phyloP scores from a whole-genome alignment of 2,888 invertebrate species.

The Pheosia tremula region DNA sequence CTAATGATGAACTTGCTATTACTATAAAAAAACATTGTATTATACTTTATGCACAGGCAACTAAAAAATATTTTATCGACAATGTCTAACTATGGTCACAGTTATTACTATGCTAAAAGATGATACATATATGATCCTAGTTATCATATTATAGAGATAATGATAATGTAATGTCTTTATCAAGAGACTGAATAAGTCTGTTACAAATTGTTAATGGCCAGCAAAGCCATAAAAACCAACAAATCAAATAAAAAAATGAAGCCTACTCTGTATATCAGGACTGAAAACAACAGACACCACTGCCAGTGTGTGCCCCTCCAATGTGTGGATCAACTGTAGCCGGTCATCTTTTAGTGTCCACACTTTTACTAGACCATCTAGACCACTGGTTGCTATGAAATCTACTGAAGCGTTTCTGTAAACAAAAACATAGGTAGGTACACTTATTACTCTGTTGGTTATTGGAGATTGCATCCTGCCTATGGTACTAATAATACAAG shows the following conservation, averaged over 20 bases:
- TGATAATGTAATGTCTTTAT: too few relatives aligned
- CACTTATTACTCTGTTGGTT: too few relatives aligned
- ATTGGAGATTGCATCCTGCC: too few relatives aligned
- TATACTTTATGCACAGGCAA: background rate
- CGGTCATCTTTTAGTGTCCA: slow-evolving; percentile 90
- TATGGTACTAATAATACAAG: too few relatives aligned
- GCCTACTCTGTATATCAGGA: slow-evolving; percentile 92
- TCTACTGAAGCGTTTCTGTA: slow-evolving; percentile 85
- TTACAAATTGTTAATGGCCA: background rate
- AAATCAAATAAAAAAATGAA: too few relatives aligned
- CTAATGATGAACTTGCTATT: slow-evolving; percentile 95
- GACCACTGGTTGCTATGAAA: slow-evolving; percentile 94
- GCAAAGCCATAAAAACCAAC: background rate
- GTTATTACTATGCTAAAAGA: too few relatives aligned
- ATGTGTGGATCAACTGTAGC: slow-evolving; percentile 89
- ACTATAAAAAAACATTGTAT: slow-evolving; percentile 67
- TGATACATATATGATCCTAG: too few relatives aligned
- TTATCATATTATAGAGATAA: too few relatives aligned
- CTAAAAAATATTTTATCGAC: background rate
- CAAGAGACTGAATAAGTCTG: too few relatives aligned
- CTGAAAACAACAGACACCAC: slow-evolving; percentile 96
- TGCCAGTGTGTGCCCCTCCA: slow-evolving; percentile 95
- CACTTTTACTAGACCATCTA: slow-evolving; percentile 95
- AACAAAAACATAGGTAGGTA: slow-evolving; percentile 14
- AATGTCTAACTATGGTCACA: background rate